A percentile compares a stretch with the other conserved stretches of the same genome.
These are phyloP conservation scores for Sclerurus mexicanus DNA, from an alignment of 2,113 vertebrate species.

Conservation along the genomic window DNA sequence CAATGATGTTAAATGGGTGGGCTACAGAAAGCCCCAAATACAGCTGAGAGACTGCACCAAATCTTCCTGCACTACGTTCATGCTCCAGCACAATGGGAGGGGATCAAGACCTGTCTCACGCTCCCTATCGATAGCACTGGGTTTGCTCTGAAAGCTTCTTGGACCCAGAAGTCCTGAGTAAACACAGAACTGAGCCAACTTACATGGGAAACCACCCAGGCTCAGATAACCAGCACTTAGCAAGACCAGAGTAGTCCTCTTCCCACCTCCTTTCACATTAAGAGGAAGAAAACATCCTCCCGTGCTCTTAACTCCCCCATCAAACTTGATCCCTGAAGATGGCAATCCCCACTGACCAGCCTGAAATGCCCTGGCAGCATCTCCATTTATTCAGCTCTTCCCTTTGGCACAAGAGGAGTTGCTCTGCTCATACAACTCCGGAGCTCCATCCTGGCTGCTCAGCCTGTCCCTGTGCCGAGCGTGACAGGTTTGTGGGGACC, in stretches of 20 bases:
- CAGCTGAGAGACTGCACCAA: fast-evolving
- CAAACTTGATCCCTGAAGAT: not conserved
- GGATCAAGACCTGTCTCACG: not conserved
- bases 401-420: not conserved
- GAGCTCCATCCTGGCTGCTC: not conserved
- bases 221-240: not conserved
- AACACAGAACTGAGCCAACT: not conserved
- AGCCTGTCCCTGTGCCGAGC: not conserved
- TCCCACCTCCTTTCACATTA: not conserved
- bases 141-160: not conserved
- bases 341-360: not conserved
- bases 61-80: not conserved
- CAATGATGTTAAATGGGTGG: fast-evolving
- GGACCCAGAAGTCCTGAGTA: not conserved
- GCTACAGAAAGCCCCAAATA: fast-evolving
- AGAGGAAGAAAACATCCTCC: not conserved
- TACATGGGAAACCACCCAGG: not conserved
- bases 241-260: not conserved
- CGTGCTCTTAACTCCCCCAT: not conserved
- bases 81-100: not conserved
- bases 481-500: not conserved
- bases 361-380: not conserved
- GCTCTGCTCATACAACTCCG: not conserved
- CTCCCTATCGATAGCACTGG: not conserved
- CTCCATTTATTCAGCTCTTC: not conserved